A percentile compares a stretch with the other conserved stretches of the same genome.
Evolutionary conservation across 1,140 invertebrate genomes (phyloP).

Genomic region (Calycopis cecrops): DNA sequence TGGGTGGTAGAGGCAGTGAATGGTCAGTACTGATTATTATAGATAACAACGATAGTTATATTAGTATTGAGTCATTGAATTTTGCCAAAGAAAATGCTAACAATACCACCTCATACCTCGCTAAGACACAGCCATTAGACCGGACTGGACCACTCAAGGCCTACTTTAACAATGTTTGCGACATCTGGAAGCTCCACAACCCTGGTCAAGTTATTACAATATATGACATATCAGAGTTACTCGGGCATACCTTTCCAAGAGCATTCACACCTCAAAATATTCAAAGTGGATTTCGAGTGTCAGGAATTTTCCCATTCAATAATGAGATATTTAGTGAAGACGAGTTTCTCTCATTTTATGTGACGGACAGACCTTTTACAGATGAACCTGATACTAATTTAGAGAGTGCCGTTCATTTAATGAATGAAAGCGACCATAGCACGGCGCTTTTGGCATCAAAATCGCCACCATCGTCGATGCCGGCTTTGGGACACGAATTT

Average conservation of each 20-base stretch:
- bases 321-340: constrained; percentile 14
- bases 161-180: background rate
- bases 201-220: constrained; percentile 1
- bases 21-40: background rate
- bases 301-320: constrained; percentile 16
- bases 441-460: background rate
- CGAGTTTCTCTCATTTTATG: constrained; percentile 12
- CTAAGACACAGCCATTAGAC: constrained; percentile 6
- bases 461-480: no score
- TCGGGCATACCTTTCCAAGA: constrained; percentile 13
- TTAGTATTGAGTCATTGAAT: background rate
- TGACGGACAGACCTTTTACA: constrained; percentile 15
- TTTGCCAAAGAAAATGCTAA: background rate
- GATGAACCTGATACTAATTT: background rate
- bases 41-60: background rate
- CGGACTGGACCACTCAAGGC: background rate
- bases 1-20: no score
- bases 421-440: background rate
- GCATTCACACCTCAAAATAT: constrained; percentile 18
- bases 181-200: constrained; percentile 6
- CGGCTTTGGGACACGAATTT: no score
- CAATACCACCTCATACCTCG: background rate
- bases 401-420: background rate
- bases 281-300: constrained; percentile 13
- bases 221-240: no score